Evolutionary conservation across 2,113 vertebrate genomes (phyloP), one percentile per base, ranked within the genome.

Genomic region (Percina caprodes): DNA sequence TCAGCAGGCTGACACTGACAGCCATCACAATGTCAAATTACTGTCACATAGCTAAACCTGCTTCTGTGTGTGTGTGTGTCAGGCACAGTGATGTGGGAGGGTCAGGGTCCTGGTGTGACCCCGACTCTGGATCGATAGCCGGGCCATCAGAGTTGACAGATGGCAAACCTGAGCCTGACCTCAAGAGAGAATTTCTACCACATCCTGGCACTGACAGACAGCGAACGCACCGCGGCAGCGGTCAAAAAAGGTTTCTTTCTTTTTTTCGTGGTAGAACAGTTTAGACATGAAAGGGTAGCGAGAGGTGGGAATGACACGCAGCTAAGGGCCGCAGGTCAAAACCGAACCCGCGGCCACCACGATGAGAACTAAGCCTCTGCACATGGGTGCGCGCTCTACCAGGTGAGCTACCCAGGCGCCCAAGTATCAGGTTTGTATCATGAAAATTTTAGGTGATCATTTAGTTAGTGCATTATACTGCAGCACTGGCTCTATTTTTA

Each of bases 11-110:
- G 84, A 87, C 82, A 69, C 80, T 86, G 88, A 92, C 87, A 82
- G 83, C 42, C 69, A 52, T 86, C 91, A 90, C 82, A 78, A n/a
- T 91, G 90, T 90, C 92, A 91, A 71, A 83, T 84, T 69, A 73
- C 88, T 88, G 88, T 88, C 92, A 89, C 73, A 60, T 6, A 80
- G 79, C 80, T 77, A 51, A 70, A 54, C 62, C 55, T 73, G 58
- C 10, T 0, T 52, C 2, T 80, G 60, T 54, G 68, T 19, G 59
- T 83, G 3, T 56, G 82, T 79, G 84, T 85, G 75, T 83, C 77
- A 77, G 80, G 46, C 69, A 42, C 39, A 52, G 72, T 84, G 86
- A 85, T 49, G 33, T 54, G 58, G 59, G 49, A 56, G 84, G 85
- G 84, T 90, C 85, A 83, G 73, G 79, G 67, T 87, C 73, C 74